A percentile compares a stretch with the other conserved stretches of the same genome.
These are phyloP conservation scores for Puma concolor DNA, from an alignment of 2,113 vertebrate species.

Conservation along the genomic window DNA sequence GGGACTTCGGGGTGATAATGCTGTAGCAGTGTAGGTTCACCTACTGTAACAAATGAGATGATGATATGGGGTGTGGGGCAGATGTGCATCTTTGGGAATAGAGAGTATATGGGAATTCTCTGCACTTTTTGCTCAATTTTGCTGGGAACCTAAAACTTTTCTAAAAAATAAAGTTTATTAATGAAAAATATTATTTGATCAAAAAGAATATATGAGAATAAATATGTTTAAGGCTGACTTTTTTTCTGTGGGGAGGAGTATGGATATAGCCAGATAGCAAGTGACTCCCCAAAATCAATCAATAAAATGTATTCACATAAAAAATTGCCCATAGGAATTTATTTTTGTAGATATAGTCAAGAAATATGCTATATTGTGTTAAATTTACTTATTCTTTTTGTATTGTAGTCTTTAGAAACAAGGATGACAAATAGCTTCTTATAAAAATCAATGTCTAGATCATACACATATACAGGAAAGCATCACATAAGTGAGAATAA, in stretches of 20 bases:
- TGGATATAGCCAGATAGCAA: not conserved
- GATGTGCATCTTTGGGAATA: not conserved
- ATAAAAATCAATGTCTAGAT: not conserved
- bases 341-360: slow-evolving; percentile 84
- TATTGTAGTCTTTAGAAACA: slow-evolving; percentile 84
- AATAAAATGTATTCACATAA: not conserved
- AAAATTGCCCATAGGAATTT: slow-evolving; percentile 80
- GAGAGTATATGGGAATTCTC: not conserved
- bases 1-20: not conserved
- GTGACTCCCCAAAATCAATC: not conserved
- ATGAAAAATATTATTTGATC: not conserved
- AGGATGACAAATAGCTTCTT: slow-evolving; percentile 82
- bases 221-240: not conserved
- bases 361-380: slow-evolving; percentile 88
- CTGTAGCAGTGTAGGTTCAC: not conserved
- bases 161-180: not conserved
- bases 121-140: not conserved
- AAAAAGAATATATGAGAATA: not conserved
- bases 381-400: slow-evolving; percentile 85
- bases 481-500: not conserved
- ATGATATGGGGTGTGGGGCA: not conserved
- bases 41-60: not conserved
- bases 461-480: not conserved
- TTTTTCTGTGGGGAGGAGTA: not conserved
- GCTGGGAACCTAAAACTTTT: not conserved